These are phyloP conservation scores for Trypoxylon attenuatum DNA, from an alignment of 2,888 invertebrate genomes.

Conservation along the genomic window DNA sequence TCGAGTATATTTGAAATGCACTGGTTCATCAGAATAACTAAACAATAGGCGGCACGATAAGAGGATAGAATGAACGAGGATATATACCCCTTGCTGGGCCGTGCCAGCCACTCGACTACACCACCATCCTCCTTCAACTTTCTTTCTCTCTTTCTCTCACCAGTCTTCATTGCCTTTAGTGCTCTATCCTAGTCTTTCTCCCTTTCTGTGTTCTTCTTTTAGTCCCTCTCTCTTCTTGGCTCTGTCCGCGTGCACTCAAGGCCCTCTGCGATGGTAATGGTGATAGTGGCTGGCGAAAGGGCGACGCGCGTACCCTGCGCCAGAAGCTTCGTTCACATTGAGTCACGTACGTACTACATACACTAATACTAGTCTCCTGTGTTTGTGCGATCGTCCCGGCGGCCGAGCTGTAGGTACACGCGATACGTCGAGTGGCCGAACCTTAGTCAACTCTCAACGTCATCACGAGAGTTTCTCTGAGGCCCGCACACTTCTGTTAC, in stretches of 20 bases:
- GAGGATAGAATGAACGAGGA: slow-evolving; percentile 15
- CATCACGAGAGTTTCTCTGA: slow-evolving; percentile 54
- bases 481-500: slow-evolving; percentile 51
- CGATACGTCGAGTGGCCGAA: slow-evolving; percentile 56
- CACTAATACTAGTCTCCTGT: slow-evolving; percentile 33
- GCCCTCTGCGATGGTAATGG: not conserved
- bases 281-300: not conserved
- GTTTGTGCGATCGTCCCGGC: slow-evolving; percentile 34
- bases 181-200: not conserved
- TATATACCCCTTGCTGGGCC: no score
- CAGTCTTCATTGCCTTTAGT: not conserved
- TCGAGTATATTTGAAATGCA: slow-evolving; percentile 65
- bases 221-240: no score
- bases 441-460: slow-evolving; percentile 64
- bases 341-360: slow-evolving; percentile 15
- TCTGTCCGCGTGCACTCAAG: not conserved
- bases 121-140: slow-evolving; percentile 31
- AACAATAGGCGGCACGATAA: slow-evolving; percentile 62
- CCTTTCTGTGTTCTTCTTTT: not conserved
- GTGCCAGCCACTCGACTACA: slow-evolving; percentile 38
- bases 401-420: slow-evolving; percentile 26
- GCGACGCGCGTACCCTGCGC: not conserved
- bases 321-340: not conserved
- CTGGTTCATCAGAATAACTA: slow-evolving; percentile 70
- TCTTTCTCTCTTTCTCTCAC: not conserved